Evolutionary conservation across 2,797 vertebrate genomes (phyloP), one percentile per base, ranked within the genome.

Genomic region (Clangula hyemalis): DNA sequence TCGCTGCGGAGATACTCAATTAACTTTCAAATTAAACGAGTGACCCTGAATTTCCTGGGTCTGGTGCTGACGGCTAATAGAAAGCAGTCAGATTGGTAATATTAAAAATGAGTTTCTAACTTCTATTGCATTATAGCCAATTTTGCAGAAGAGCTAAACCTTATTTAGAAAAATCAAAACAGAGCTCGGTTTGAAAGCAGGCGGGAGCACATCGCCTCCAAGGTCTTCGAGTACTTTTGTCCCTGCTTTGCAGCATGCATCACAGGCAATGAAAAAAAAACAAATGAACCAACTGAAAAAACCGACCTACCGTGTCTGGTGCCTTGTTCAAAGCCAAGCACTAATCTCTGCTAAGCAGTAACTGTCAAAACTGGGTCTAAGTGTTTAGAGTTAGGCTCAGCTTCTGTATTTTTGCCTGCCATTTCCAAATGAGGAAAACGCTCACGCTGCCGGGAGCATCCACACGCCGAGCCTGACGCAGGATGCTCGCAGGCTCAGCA

Each of bases 21-120:
- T 95, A 93, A 69, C 78, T 93, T 89, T 54, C 49, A 87, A 39
- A 4, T 39, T 41, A 87, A 91, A 72, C 61, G 72, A 3, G 6
- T 53, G 66, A 83, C 65, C 57, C 27, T 27, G 47, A n/a, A 60
- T 43, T 80, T 89, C 58, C 84, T 47, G 14, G 2, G 10, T 78
- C 87, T 90, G 60, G 85, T 84, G 85, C 10, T 43, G 36, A 89
- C 85, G 32, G 34, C 18, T n/a, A 87, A 61, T 14, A 89, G 43
- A 85, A 90, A 89, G 57, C 9, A 71, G 54, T 36, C 8, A 73
- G 22, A 85, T 89, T 83, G 87, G 69, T 74, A 69, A 30, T 7
- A 69, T 36, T 66, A 81, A 54, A 89, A 61, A 19, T 2, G 22
- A 78, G 18, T n/a, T 74, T 64, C 20, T 74, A 72, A 60, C 14